Conservation (phyloP, 2,113 vertebrate genomes). For the Rhabdomys dilectus region DNA sequence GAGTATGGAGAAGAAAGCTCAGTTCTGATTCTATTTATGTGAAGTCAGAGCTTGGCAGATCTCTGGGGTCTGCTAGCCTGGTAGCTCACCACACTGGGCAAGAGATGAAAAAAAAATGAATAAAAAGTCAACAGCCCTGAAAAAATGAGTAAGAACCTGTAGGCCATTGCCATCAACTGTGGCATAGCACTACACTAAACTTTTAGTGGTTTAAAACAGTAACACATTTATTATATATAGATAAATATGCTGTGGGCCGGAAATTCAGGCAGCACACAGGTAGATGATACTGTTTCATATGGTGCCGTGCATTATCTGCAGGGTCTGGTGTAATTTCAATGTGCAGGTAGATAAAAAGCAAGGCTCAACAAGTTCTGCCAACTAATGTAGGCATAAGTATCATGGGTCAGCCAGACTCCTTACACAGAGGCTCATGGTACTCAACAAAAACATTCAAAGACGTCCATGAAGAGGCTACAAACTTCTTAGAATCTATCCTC, state of each 20-base stretch:
- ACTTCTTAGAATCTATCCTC: background rate
- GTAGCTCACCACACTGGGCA: background rate
- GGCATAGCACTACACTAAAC: background rate
- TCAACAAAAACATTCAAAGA: background rate
- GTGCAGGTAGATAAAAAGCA: background rate
- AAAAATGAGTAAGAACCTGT: background rate
- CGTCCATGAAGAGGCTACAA: background rate
- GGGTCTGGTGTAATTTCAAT: background rate
- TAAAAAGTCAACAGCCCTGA: background rate
- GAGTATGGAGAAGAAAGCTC: background rate
- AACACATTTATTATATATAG: background rate
- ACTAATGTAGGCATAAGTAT: background rate
- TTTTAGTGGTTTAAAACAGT: background rate
- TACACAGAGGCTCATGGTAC: background rate
- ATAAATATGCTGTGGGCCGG: background rate
- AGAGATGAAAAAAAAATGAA: background rate
- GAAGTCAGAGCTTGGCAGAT: background rate
- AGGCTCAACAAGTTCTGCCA: background rate
- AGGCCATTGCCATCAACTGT: background rate
- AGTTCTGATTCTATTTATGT: background rate
- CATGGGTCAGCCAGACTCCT: background rate
- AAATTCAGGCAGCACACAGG: background rate
- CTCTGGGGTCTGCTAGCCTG: background rate
- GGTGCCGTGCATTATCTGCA: background rate
- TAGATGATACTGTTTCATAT: background rate